These are phyloP conservation scores for Athetis lepigone DNA, from an alignment of 2,888 invertebrate genomes.

Conservation along the genomic window DNA sequence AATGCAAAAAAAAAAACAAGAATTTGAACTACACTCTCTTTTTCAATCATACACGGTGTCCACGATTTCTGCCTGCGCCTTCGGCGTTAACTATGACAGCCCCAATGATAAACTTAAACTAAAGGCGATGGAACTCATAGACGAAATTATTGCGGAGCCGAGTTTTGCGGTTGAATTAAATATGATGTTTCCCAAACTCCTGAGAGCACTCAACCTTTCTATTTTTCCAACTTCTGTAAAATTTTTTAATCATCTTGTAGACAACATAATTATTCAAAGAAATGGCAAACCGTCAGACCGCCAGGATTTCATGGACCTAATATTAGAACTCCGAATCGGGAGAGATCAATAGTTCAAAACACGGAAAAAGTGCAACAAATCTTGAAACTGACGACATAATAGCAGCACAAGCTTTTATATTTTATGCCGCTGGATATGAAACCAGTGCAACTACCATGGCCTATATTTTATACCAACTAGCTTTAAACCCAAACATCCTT, in stretches of 20 bases:
- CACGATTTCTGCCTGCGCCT: constrained; percentile 71
- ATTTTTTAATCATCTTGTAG: constrained; percentile 69
- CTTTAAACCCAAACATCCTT: constrained; percentile 77
- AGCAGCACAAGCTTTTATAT: constrained; percentile 81
- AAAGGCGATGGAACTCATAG: constrained; percentile 49
- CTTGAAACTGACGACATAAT: constrained; percentile 74
- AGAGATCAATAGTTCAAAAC: constrained; percentile 59
- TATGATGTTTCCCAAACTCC: constrained; percentile 74
- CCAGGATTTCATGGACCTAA: constrained; percentile 77
- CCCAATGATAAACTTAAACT: constrained; percentile 57
- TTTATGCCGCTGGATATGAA: constrained; percentile 84
- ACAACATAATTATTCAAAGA: constrained; percentile 66
- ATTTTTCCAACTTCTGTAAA: constrained; percentile 63
- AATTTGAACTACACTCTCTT: constrained; percentile 65
- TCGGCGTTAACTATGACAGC: constrained; percentile 71
- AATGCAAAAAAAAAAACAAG: constrained; percentile 49
- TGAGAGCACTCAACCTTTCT: constrained; percentile 66
- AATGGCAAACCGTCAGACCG: constrained; percentile 68
- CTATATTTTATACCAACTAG: constrained; percentile 64
- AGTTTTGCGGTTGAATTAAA: constrained; percentile 64
- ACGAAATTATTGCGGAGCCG: constrained; percentile 48
- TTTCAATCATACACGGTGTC: constrained; percentile 70
- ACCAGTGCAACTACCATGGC: constrained; percentile 81
- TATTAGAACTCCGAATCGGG: constrained; percentile 71
- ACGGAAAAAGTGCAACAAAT: constrained; percentile 55